These are phyloP conservation scores for Syrista parreyssii DNA, from an alignment of 2,888 invertebrate species.

Conservation along the genomic window DNA sequence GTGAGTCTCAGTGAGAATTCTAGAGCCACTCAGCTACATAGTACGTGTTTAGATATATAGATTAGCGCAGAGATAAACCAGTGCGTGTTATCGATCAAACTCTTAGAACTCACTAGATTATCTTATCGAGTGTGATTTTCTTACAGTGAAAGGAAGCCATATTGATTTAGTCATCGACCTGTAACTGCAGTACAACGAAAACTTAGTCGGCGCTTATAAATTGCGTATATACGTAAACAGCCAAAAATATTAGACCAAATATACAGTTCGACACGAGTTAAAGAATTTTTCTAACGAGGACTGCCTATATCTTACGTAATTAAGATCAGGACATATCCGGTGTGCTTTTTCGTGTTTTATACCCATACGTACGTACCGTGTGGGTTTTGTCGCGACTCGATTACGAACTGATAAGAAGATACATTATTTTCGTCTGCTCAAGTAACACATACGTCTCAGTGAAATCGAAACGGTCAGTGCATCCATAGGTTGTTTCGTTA, in stretches of 20 bases:
- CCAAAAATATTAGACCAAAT: constrained; percentile 13
- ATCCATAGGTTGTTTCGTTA: background rate
- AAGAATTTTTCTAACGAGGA: background rate
- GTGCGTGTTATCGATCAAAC: background rate
- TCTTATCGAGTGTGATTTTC: background rate
- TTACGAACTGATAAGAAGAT: background rate
- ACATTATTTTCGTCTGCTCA: background rate
- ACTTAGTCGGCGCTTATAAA: background rate
- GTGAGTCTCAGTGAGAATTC: background rate
- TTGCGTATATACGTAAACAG: constrained; percentile 1
- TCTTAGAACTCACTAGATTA: background rate
- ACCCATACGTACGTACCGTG: background rate
- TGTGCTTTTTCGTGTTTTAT: background rate
- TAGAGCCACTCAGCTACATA: background rate
- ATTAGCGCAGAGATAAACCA: background rate
- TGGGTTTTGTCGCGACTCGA: background rate
- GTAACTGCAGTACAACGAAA: constrained; percentile 14
- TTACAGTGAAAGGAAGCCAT: constrained; percentile 7
- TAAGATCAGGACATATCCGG: background rate
- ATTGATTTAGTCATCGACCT: constrained; percentile 2
- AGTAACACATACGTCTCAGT: background rate
- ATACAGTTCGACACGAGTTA: background rate
- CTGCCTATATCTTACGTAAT: background rate
- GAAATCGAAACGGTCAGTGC: constrained; percentile 1
- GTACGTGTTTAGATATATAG: background rate